Evolutionary conservation across 2,888 invertebrate genomes (phyloP), one percentile per base, ranked within the genome.

Genomic region (Megalurothrips usitatus): DNA sequence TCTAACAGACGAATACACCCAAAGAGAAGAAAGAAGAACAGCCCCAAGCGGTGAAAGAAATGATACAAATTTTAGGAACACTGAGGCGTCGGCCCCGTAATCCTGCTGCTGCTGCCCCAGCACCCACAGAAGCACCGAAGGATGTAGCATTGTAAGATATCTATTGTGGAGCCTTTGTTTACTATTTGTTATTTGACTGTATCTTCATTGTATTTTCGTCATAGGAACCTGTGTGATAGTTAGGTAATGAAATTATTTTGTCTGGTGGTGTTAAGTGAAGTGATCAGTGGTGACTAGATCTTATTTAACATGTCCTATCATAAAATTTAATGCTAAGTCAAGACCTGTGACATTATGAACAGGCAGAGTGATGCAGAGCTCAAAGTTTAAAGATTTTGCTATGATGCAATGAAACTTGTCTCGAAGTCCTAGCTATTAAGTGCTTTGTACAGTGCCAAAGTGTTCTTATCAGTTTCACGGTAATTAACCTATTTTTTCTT

Each of bases 11-110:
- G 83, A 89, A 89, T 83, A 90, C 89, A 78, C 87, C 88, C 34
- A 90, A 91, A 81, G 92, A 92, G 82, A 91, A 90, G 83, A 91
- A 91, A 0, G 91, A 90, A 84, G 85, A 83, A 63, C 86, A 87
- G n/a, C 87, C 88, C 6, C 87, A 88, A 19, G 91, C 91, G 0
- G 90, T 91, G 34, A 90, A 89, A 86, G 91, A 93, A 86, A 91
- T 93, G 91, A 88, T 93, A 80, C 92, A 91, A 84, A 92, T 93
- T 82, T 88, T 93, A 43, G 93, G 91, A 23, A 91, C 90, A 79
- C 87, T 91, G 86, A 88, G 90, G 84, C 86, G 90, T 82, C 88
- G 90, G 83, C 89, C 89, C 3, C 23, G 26, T 6, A 26, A 17
- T 14, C 19, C 68, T 26, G 23, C 68, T 26, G 68, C 23, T 12